Base-by-base conservation (phyloP, 1,140 invertebrate genomes). In the Papilio machaon region DNA sequence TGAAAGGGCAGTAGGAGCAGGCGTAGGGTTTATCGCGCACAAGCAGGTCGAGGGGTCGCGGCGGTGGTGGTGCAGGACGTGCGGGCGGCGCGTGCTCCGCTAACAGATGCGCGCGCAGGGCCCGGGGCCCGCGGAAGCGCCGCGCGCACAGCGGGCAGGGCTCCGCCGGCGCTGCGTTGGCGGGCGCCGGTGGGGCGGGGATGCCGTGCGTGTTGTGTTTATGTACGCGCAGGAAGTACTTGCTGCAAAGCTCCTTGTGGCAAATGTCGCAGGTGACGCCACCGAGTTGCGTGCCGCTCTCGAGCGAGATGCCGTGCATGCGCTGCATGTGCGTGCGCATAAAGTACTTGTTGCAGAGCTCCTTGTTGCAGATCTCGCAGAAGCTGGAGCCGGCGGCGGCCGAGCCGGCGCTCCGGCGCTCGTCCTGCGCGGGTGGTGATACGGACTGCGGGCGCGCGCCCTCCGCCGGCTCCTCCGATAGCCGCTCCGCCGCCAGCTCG, bases 311-410 rank as follows among this genome's bases (percentile, higher is more conserved):
- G 17, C 99, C 99, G 92, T 99, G 99, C 98, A 99, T 99, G 91
- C 99, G 97, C 86, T 99, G 97, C 98, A 99, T 99, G 95, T 99
- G 99, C 0, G 99, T 99, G 91, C 99, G 99, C 97, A 99, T 98
- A 91, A 99, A 99, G 90, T 99, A 99, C 93, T 99, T 99, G 95
- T 99, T 99, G 95, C 99, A 99, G 49, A 99, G 94, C 93, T 99
- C 99, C 95, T 99, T 99, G 94, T 99, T 99, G 94, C 99, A 99
- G 81, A 99, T 99, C 91, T 99, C 99, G 94, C 99, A 99, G 89
- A 99, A 99, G 88, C 98, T 98, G 73, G 97, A 97, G 0, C 93
- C 93, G 95, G 88, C 88, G 9, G 84, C 88, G 5, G 83, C 83
- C 4, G 97, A 97, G 96, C 73, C 97, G 84, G 91, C 85, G 10